Percentiles rank a stretch among this genome's conserved stretches.
Evolutionary conservation across 64 coral and sea anemone genomes (phyloP).

Genomic region (Acropora tenuis): DNA sequence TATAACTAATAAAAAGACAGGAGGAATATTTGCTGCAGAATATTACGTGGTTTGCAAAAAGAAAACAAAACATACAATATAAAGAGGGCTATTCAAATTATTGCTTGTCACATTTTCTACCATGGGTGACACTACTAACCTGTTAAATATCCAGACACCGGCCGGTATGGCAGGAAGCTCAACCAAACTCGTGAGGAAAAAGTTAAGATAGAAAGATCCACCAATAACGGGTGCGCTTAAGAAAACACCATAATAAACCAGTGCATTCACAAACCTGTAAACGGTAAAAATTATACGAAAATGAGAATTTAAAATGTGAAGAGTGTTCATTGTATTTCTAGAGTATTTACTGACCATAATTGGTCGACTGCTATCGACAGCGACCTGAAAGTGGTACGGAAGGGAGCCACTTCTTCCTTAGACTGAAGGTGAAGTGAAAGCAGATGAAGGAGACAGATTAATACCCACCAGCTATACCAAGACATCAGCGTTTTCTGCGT

Average conservation of each 20-base stretch:
- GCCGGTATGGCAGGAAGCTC: conserved; percentile 17
- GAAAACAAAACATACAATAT: too few relatives aligned
- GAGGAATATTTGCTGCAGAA: too few relatives aligned
- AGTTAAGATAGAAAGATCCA: conserved; percentile 46
- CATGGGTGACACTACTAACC: neutral
- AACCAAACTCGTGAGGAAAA: conserved; percentile 35
- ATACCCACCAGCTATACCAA: conserved; percentile 57
- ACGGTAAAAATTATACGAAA: neutral
- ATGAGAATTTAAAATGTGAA: neutral
- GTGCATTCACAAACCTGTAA: conserved; percentile 55
- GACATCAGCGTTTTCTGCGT: conserved; percentile 38
- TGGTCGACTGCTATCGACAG: too few relatives aligned
- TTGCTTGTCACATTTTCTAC: neutral
- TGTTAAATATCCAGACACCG: conserved; percentile 37
- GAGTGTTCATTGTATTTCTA: too few relatives aligned
- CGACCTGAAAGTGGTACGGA: too few relatives aligned
- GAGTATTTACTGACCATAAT: too few relatives aligned
- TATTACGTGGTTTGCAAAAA: too few relatives aligned
- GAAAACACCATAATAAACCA: conserved; percentile 46
- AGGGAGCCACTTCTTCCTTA: too few relatives aligned
- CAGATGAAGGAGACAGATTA: neutral
- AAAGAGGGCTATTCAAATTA: too few relatives aligned
- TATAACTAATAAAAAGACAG: too few relatives aligned
- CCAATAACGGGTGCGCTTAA: conserved; percentile 50
- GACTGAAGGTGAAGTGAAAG: too few relatives aligned